Percentiles rank a stretch among this genome's conserved stretches.
Evolutionary conservation across 2,113 vertebrate species (phyloP).

Genomic region (Ceyx melanurus): DNA sequence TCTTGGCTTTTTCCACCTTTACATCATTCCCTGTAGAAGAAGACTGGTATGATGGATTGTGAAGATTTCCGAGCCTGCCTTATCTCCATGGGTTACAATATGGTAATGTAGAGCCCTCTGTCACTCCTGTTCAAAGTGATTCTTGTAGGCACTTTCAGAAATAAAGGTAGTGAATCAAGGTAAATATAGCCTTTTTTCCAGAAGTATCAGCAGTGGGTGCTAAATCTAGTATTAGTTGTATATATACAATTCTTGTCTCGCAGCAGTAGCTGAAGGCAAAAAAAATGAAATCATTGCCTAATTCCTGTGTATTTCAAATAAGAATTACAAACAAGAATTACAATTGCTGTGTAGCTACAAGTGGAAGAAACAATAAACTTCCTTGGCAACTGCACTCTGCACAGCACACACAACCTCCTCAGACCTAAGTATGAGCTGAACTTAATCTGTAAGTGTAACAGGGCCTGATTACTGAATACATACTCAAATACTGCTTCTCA

Average conservation of each 20-base stretch:
- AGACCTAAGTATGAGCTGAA: not conserved
- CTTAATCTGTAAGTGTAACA: not conserved
- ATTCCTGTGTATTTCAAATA: not conserved
- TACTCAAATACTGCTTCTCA: not conserved
- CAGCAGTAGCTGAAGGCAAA: not conserved
- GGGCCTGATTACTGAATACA: not conserved
- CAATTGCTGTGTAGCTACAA: not conserved
- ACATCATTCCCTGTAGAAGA: slow-evolving; percentile 87
- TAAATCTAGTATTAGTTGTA: not conserved
- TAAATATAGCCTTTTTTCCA: slow-evolving; percentile 45
- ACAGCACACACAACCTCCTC: not conserved
- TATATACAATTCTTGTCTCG: not conserved
- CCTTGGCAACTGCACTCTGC: not conserved
- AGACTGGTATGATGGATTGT: slow-evolving; percentile 98
- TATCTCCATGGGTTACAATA: slow-evolving; percentile 99
- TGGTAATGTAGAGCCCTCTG: slow-evolving; percentile 83
- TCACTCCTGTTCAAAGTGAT: slow-evolving; percentile 49
- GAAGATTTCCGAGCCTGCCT: slow-evolving; percentile 99
- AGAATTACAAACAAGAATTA: not conserved
- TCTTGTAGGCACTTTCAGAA: slow-evolving; percentile 32
- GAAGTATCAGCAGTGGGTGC: not conserved
- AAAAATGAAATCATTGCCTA: not conserved
- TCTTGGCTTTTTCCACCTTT: slow-evolving; percentile 67
- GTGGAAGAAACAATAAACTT: not conserved
- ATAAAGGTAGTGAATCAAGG: slow-evolving; percentile 19